A percentile compares a stretch with the other conserved stretches of the same genome.
These are phyloP conservation scores for Alosa alosa DNA, from an alignment of 2,113 vertebrate species.

Conservation along the genomic window DNA sequence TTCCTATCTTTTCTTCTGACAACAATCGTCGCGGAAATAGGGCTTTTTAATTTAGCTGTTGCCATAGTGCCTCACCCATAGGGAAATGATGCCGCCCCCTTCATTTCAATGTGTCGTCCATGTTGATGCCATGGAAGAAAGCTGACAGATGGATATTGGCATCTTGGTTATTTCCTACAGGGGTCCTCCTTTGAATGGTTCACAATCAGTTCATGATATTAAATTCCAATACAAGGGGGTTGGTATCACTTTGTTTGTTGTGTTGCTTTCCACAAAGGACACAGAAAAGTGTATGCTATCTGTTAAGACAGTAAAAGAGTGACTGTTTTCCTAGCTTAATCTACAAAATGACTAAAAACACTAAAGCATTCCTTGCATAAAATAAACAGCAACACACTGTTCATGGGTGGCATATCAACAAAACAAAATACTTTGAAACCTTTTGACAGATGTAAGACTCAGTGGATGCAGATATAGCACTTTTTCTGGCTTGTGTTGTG, in stretches of 20 bases:
- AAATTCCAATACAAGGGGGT: slow-evolving; percentile 12
- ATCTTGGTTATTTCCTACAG: neutral
- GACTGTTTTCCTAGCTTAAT: neutral
- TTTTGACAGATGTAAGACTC: neutral
- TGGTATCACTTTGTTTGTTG: neutral
- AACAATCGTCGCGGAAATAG: neutral
- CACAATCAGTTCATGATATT: neutral
- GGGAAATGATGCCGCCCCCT: neutral
- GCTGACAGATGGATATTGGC: slow-evolving; percentile 20
- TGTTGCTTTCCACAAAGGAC: neutral
- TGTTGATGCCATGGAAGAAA: slow-evolving; percentile 10
- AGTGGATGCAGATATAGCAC: neutral
- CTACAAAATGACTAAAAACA: neutral
- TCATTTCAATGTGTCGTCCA: neutral
- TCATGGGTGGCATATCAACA: neutral
- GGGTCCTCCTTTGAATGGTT: neutral
- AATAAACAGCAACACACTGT: neutral
- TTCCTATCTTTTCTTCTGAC: neutral
- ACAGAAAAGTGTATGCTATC: neutral
- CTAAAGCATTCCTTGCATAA: neutral
- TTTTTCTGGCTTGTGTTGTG: neutral
- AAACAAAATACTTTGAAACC: neutral
- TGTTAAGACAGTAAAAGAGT: neutral
- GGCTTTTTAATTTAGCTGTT: slow-evolving; percentile 13
- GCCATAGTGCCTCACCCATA: neutral